Conservation (phyloP, 1,140 invertebrate genomes). For the Microplitis demolitor region DNA sequence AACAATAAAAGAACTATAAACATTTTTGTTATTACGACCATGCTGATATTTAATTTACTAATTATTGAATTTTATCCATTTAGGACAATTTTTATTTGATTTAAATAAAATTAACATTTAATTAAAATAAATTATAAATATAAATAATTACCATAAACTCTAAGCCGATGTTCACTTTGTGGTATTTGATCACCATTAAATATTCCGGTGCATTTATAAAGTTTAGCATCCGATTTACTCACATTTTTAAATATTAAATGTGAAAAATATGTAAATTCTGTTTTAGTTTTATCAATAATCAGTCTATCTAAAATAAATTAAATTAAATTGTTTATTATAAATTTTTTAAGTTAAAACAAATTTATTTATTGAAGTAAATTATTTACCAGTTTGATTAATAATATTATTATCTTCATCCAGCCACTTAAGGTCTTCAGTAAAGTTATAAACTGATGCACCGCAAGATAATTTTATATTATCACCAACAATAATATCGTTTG, state of each 20-base stretch:
- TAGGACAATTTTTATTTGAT: neutral
- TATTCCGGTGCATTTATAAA: slow-evolving; percentile 44
- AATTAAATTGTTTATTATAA: neutral
- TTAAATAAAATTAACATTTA: neutral
- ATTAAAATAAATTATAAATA: neutral
- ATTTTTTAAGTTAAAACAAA: slow-evolving; percentile 18
- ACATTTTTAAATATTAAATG: slow-evolving; percentile 40
- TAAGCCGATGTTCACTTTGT: slow-evolving; percentile 30
- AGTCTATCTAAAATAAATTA: slow-evolving; percentile 35
- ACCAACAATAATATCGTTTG: slow-evolving; percentile 56
- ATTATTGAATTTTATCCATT: neutral
- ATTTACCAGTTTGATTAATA: slow-evolving; percentile 32
- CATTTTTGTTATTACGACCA: too few relatives aligned
- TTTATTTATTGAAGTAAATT: neutral
- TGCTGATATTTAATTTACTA: too few relatives aligned
- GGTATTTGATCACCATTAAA: slow-evolving; percentile 29
- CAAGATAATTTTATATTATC: slow-evolving; percentile 63
- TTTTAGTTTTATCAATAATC: slow-evolving; percentile 22
- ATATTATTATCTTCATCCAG: slow-evolving; percentile 24
- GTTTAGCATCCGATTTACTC: slow-evolving; percentile 32
- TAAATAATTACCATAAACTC: slow-evolving; percentile 38
- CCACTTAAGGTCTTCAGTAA: slow-evolving; percentile 57
- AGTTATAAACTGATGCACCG: slow-evolving; percentile 64
- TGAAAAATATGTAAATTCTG: slow-evolving; percentile 42
- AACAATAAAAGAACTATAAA: too few relatives aligned